Evolutionary conservation across 2,113 vertebrate genomes (phyloP).

Genomic region (Myanophis thanlyinensis): DNA sequence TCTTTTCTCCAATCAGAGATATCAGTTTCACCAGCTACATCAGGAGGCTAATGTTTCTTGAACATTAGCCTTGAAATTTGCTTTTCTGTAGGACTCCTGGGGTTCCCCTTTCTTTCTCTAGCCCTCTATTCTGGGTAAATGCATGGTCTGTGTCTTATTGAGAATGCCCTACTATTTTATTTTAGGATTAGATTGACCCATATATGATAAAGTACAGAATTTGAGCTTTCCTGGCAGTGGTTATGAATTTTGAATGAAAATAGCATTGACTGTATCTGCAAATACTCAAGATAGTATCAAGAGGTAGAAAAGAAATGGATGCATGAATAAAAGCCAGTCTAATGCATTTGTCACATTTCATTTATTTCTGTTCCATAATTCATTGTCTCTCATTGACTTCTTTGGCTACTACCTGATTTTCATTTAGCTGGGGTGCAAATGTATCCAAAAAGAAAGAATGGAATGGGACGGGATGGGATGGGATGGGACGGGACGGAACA

Average conservation of each 20-base stretch:
- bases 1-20: neutral
- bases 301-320: neutral
- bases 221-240: neutral
- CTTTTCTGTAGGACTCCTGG: neutral
- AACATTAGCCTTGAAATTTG: neutral
- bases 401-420: neutral
- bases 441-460: neutral
- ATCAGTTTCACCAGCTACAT: neutral
- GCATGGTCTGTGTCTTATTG: neutral
- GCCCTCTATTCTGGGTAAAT: neutral
- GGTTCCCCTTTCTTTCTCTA: neutral
- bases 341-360: neutral
- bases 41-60: neutral
- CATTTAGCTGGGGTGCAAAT: neutral
- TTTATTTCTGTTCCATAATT: neutral
- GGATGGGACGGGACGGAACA: rapidly evolving
- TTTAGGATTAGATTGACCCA: neutral
- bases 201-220: neutral
- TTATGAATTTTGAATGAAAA: neutral
- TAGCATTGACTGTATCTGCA: neutral
- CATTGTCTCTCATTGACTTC: too few species aligned
- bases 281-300: neutral
- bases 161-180: neutral
- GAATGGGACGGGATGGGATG: rapidly evolving
- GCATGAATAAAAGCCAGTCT: neutral